Percentiles rank a stretch among this genome's conserved stretches.
These are phyloP conservation scores for Brachystomella parvula DNA, from an alignment of 1,140 invertebrate genomes.

Conservation along the genomic window DNA sequence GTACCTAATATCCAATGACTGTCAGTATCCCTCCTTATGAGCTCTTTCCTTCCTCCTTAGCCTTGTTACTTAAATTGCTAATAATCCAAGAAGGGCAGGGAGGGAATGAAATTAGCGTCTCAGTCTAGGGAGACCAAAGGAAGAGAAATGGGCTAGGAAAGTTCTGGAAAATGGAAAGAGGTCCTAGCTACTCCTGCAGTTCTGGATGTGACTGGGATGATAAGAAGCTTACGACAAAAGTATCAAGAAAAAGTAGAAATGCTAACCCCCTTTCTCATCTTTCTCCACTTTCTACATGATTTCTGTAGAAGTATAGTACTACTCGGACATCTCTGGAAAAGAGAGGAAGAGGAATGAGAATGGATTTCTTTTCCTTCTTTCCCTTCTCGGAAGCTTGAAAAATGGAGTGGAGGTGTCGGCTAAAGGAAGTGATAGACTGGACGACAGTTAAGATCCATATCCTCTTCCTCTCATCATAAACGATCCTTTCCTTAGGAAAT, in stretches of 20 bases:
- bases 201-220: not conserved
- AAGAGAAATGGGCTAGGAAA: not conserved
- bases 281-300: not conserved
- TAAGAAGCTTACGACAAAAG: constrained; percentile 1
- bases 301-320: too few species aligned
- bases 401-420: not conserved
- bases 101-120: not conserved
- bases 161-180: not conserved
- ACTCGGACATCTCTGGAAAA: too few species aligned
- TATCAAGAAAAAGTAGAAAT: not conserved
- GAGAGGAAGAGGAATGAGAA: too few species aligned
- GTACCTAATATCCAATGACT: not conserved
- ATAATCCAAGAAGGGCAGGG: not conserved
- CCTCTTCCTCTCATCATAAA: not conserved
- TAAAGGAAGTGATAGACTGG: not conserved
- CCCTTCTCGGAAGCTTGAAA: not conserved
- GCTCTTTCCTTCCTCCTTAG: not conserved
- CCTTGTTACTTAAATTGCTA: not conserved
- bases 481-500: not conserved
- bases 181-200: not conserved
- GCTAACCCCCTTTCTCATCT: not conserved
- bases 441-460: constrained; percentile 1
- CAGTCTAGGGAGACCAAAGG: not conserved
- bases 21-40: not conserved
- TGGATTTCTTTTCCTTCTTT: not conserved